Base-by-base conservation (phyloP, 2,113 vertebrate species). In the Empidonax traillii region DNA sequence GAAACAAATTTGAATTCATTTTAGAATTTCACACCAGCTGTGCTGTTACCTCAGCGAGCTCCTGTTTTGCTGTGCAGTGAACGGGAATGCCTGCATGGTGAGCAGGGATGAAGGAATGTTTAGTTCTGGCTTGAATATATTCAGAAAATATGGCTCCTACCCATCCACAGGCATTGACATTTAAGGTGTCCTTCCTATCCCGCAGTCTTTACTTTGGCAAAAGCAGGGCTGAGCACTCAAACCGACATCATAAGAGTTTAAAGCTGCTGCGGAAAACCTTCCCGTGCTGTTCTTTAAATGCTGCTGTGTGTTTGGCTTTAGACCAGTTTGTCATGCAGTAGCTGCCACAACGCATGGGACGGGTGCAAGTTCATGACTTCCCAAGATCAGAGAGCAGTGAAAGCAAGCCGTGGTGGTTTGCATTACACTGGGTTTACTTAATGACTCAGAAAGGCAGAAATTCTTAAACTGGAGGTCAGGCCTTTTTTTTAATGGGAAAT, bases 401-500 rank as follows among this genome's bases (percentile, higher is more conserved):
- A 75, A 94, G 28, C 61, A 28, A 79, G 63, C 65, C 0, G 0
- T 14, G 23, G 43, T 14, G 51, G 71, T 24, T 41, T 49, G 53
- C 28, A 6, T 90, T 90, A 94, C 93, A 78, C 63, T 13, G n/a
- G 63, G 76, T 62, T 95, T 88, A 58, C 44, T 67, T 86, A 74
- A 55, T 81, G 73, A 74, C 37, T 94, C 91, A 62, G 81, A 85
- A 83, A 89, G 67, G 75, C 79, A 83, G n/a, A 87, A 88, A 75
- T 89, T 56, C 85, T 93, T 87, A 41, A 67, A 55, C 49, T 89
- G 51, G 55, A 87, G 67, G 82, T 76, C 75, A 80, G 19, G 20
- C 27, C 6, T 31, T n/a, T 61, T 90, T 19, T 91, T 66, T 59
- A 35, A 35, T 91, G 75, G 62, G 55, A 69, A 52, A 52, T 52